These are phyloP conservation scores for Neomicropteryx cornuta DNA, from an alignment of 1,140 invertebrate species.

Conservation along the genomic window DNA sequence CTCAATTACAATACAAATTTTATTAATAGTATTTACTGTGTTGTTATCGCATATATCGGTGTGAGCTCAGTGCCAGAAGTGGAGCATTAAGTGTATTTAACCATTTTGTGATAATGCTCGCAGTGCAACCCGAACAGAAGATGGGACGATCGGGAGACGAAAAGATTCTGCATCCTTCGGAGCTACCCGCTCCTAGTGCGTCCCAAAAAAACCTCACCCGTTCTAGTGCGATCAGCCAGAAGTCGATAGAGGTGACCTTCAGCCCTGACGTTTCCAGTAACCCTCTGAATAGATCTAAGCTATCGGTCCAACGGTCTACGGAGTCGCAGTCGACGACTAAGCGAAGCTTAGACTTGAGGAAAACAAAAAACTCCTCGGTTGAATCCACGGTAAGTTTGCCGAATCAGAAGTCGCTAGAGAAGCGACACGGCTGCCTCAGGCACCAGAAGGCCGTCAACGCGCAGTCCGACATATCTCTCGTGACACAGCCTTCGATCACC, in stretches of 20 bases:
- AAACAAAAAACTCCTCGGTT: constrained; percentile 39
- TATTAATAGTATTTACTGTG: too few relatives aligned
- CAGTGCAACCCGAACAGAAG: constrained; percentile 31
- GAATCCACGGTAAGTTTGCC: constrained; percentile 39
- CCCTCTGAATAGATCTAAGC: constrained; percentile 33
- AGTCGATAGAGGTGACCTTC: constrained; percentile 40
- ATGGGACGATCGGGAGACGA: constrained; percentile 8
- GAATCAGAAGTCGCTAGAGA: constrained; percentile 39
- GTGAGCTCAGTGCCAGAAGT: too few relatives aligned
- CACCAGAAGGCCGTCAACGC: constrained; percentile 37
- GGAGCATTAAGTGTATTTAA: too few relatives aligned
- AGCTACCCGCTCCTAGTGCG: constrained; percentile 3
- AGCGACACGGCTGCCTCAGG: constrained; percentile 32
- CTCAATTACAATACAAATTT: too few relatives aligned
- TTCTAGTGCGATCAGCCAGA: constrained; percentile 44
- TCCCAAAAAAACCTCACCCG: constrained; percentile 28
- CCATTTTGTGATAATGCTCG: constrained; percentile 34
- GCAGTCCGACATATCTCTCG: constrained; percentile 37
- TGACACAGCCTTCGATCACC: constrained; percentile 43
- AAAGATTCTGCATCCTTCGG: constrained; percentile 5
- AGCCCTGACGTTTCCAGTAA: constrained; percentile 31
- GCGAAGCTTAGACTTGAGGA: constrained; percentile 30
- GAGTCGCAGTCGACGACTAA: constrained; percentile 32
- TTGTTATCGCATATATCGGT: too few relatives aligned
- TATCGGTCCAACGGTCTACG: constrained; percentile 31